Conservation (phyloP, 2,888 invertebrate genomes). For the Augochlorella aurata region DNA sequence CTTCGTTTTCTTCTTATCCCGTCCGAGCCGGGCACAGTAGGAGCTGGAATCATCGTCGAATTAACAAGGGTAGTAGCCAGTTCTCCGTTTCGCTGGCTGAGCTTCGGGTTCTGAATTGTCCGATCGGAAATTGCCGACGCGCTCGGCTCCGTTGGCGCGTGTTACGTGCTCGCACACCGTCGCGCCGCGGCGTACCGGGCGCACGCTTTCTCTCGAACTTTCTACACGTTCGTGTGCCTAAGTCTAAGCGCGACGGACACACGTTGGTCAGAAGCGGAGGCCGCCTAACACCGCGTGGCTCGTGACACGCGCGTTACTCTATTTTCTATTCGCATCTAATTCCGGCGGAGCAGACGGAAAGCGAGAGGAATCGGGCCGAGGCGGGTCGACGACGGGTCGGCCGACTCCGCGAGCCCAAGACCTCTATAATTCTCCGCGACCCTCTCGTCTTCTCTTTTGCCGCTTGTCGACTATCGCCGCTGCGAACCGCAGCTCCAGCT, state of each 20-base stretch:
- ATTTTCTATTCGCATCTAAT: conserved; percentile 77
- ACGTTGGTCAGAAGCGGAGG: conserved; percentile 53
- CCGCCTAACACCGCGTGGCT: conserved; percentile 60
- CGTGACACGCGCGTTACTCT: conserved; percentile 67
- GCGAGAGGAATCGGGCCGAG: conserved; percentile 34
- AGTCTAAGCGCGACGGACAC: conserved; percentile 44
- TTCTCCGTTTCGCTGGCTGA: not conserved
- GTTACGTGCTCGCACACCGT: conserved; percentile 9
- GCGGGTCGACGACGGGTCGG: conserved; percentile 21
- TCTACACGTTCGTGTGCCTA: conserved; percentile 37
- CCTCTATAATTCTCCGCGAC: not conserved
- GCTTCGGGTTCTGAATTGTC: not conserved
- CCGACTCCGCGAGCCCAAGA: not conserved
- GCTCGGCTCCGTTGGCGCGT: conserved; percentile 22
- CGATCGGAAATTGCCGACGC: not conserved
- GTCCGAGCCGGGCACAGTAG: too few relatives aligned
- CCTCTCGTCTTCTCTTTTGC: not conserved
- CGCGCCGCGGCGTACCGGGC: not conserved
- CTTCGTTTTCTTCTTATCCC: too few relatives aligned
- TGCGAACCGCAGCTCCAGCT: too few relatives aligned
- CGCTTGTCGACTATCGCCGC: too few relatives aligned
- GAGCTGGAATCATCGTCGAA: too few relatives aligned
- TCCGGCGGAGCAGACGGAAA: conserved; percentile 62
- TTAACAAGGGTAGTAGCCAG: too few relatives aligned
- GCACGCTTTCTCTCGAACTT: conserved; percentile 63